Conservation (phyloP, 2,113 vertebrate genomes). For the Panthera tigris region DNA sequence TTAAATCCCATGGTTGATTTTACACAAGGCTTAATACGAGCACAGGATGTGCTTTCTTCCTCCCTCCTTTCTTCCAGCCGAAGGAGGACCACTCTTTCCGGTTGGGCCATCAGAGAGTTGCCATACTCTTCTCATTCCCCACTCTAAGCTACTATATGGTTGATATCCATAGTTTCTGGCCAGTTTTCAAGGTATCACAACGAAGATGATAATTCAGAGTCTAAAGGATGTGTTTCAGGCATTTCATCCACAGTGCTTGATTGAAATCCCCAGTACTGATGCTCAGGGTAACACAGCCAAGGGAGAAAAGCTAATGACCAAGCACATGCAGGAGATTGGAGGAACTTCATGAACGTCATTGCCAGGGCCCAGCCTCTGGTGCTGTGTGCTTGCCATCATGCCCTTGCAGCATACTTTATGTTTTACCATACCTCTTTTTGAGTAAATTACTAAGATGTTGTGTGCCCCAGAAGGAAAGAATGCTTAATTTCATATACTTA, state of each 20-base stretch:
- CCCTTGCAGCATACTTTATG: not conserved
- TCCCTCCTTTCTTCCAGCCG: not conserved
- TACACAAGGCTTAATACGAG: not conserved
- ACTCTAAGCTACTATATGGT: not conserved
- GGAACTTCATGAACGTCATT: not conserved
- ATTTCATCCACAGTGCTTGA: not conserved
- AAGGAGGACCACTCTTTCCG: not conserved
- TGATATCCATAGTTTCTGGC: not conserved
- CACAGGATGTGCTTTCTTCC: not conserved
- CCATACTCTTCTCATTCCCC: too few species aligned
- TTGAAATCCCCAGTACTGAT: not conserved
- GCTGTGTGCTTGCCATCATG: not conserved
- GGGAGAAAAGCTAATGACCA: not conserved
- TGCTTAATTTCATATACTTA: not conserved
- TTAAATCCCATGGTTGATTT: not conserved
- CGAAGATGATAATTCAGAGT: not conserved
- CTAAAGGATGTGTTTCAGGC: not conserved
- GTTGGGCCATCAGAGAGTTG: not conserved
- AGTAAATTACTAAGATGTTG: not conserved
- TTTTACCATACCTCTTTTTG: not conserved
- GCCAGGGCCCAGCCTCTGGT: accelerated
- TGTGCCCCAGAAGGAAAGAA: not conserved
- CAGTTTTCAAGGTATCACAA: not conserved
- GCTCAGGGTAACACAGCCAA: not conserved
- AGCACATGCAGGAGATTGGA: not conserved